Evolutionary conservation across 2,797 vertebrate species (phyloP), one percentile per base, ranked within the genome.

Genomic region (Sebastolobus altivelis): DNA sequence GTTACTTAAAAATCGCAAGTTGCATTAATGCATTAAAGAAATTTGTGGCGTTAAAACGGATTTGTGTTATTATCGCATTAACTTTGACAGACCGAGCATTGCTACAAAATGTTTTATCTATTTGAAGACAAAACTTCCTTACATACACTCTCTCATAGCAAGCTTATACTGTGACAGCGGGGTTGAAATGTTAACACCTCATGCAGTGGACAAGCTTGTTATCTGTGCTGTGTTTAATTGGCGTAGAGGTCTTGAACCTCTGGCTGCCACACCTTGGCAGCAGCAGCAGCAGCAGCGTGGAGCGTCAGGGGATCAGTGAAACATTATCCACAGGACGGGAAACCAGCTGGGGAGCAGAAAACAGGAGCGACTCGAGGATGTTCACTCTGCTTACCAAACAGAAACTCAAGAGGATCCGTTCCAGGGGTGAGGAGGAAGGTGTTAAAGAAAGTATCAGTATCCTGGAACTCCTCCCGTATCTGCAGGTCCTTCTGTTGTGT

Each of bases 301-400:
- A 74, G 80, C 62, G 77, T 70, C 77, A 66, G 13, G 65, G 81
- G 80, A 87, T 83, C 60, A 54, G 80, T 85, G 91, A 87, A 93
- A 93, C 86, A 68, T 77, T 87, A 94, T 87, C 93, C 87, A 2
- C 46, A 40, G 80, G 80, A 88, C 76, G 75, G 80, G 72, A 88
- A 89, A 87, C 82, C 86, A 83, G 91, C 89, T 84, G 88, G 79
- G 84, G 73, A 88, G 82, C n/a, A 85, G 80, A 91, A 87, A 94
- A 83, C 83, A 60, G 73, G 77, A 90, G 87, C 72, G 77, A 88
- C 85, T 83, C 29, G 66, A 89, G 87, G 87, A 92, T 91, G 89
- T 90, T 88, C 88, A 75, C 87, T 79, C 79, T 90, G 87, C 91
- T 93, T 91, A 91, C 91, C 87, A 94, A 92, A 94, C 88, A 94